Evolutionary conservation across 2,888 invertebrate species (phyloP).

Genomic region (Anarsia innoxiella): DNA sequence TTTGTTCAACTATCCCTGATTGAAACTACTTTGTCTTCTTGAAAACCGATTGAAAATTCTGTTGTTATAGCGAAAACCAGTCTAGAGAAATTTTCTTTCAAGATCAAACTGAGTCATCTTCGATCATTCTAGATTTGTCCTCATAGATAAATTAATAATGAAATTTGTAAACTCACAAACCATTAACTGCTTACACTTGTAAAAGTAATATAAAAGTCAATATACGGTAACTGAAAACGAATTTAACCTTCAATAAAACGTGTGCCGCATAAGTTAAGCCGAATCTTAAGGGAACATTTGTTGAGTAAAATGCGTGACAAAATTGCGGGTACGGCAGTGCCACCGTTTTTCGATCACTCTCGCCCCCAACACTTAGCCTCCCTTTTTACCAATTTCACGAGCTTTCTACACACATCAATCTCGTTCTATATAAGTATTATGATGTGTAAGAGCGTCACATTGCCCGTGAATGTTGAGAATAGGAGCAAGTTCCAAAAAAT

Average conservation of each 20-base stretch:
- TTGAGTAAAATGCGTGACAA: slow-evolving; percentile 70
- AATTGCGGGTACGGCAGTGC: slow-evolving; percentile 54
- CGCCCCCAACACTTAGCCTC: slow-evolving; percentile 66
- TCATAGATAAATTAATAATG: too few species aligned
- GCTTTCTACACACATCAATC: slow-evolving; percentile 71
- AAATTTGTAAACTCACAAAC: slow-evolving; percentile 24
- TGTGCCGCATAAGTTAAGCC: slow-evolving; percentile 63
- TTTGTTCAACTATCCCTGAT: slow-evolving; percentile 11
- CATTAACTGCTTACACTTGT: slow-evolving; percentile 43
- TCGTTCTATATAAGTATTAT: slow-evolving; percentile 59
- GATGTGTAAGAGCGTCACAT: slow-evolving; percentile 54
- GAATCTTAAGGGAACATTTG: slow-evolving; percentile 68
- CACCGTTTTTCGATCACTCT: slow-evolving; percentile 64
- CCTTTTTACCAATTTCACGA: slow-evolving; percentile 73
- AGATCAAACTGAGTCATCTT: too few species aligned
- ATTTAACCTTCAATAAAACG: slow-evolving; percentile 66
- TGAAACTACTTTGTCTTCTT: too few species aligned
- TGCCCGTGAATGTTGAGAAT: slow-evolving; percentile 25
- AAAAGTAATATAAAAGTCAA: slow-evolving; percentile 41
- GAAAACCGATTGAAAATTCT: too few species aligned
- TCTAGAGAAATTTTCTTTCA: too few species aligned
- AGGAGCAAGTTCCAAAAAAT: slow-evolving; percentile 28
- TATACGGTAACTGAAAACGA: slow-evolving; percentile 37
- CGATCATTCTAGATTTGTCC: too few species aligned
- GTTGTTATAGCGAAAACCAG: too few species aligned